These are phyloP conservation scores for Sebastes ruberrimus DNA, from an alignment of 2,797 vertebrate genomes.

Conservation along the genomic window DNA sequence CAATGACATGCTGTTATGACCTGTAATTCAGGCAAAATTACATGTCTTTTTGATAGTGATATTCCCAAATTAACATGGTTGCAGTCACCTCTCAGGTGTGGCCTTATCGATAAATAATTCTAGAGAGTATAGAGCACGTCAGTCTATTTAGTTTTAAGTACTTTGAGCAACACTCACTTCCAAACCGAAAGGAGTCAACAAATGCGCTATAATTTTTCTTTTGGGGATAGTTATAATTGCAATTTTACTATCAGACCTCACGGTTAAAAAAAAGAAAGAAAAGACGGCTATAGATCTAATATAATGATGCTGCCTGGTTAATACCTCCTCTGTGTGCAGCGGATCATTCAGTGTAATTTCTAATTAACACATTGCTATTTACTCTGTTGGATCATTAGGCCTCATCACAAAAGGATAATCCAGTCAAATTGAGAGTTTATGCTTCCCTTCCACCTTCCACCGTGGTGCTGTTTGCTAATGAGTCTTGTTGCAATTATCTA, in stretches of 20 bases:
- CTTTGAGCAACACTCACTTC: background rate
- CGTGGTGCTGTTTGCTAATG: constrained; percentile 73
- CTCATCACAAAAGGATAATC: constrained; percentile 85
- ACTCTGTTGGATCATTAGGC: constrained; percentile 83
- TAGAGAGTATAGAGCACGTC: background rate
- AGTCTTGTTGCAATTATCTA: constrained; percentile 66
- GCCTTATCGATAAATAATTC: background rate
- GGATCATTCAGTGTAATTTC: constrained; percentile 81
- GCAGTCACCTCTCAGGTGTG: background rate
- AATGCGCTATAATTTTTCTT: background rate
- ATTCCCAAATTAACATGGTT: background rate
- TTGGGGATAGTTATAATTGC: background rate
- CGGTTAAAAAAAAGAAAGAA: constrained; percentile 23
- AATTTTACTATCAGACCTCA: constrained; percentile 34
- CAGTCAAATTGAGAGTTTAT: constrained; percentile 83
- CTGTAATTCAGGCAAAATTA: background rate
- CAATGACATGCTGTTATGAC: background rate
- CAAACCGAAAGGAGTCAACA: background rate
- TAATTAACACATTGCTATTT: constrained; percentile 88
- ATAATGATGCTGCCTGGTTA: constrained; percentile 59
- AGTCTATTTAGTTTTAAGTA: background rate
- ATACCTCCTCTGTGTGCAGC: constrained; percentile 76
- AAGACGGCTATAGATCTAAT: constrained; percentile 39
- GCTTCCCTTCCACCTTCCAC: constrained; percentile 69
- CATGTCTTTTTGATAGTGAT: background rate